Evolutionary conservation across 2,888 invertebrate genomes (phyloP), one percentile per base, ranked within the genome.

Genomic region (Homarus gammarus): DNA sequence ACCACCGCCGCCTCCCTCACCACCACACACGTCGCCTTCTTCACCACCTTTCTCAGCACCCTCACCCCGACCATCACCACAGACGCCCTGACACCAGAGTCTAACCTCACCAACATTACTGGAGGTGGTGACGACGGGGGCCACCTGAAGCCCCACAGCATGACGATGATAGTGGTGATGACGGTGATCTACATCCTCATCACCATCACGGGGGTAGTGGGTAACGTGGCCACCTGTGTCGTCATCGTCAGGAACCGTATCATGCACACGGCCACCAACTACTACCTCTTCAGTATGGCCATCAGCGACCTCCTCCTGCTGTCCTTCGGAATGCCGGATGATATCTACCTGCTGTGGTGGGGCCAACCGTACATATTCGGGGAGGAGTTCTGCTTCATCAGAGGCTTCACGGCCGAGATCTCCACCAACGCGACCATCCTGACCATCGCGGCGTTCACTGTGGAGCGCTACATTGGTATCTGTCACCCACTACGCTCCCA

Each of bases 201-300:
- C 92, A 96, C 97, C 93, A 93, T 97, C 64, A 95, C 96, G 2
- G 97, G 97, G 0, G 95, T 97, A 33, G 94, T 97, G n/a, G 97
- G 97, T 0, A 97, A 97, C 93, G 95, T 96, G 77, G 96, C 96
- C 93, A 97, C 97, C 0, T 97, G 97, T 93, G 95, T 97, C 15
- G 97, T 97, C 6, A 97, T 97, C 61, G 95, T 96, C 0, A 94
- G 95, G 81, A 97, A 97, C 93, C 95, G 95, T 87, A 96, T 96
- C 91, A 97, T 97, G 97, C 97, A 97, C 94, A 97, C 97, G 0
- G 96, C 97, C 1, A 97, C 97, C 6, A 97, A 97, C 94, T 97
- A 96, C 93, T 97, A 97, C 93, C 95, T 97, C 61, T 96, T 97
- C 94, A 97, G 96, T 93, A 94, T 97, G 92, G 96, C 97, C 0